phyloP scores from a whole-genome alignment of 2,888 invertebrate genomes.

The Andrena marginata region DNA sequence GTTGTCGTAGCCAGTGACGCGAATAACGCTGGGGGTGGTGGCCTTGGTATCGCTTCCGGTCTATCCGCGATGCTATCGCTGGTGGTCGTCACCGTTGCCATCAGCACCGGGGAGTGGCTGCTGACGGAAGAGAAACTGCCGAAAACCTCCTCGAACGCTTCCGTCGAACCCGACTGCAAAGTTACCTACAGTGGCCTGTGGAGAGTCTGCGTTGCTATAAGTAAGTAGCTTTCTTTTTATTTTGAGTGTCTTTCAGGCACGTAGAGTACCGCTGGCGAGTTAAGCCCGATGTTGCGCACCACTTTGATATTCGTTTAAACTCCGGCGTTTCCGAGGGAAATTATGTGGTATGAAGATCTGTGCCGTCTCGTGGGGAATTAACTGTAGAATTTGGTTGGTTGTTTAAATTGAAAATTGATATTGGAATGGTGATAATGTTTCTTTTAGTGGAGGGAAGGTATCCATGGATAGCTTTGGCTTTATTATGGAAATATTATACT shows the following conservation, averaged over 20 bases:
- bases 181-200: slow-evolving; percentile 93
- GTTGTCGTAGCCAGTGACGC: slow-evolving; percentile 53
- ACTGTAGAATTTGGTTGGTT: no score
- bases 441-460: no score
- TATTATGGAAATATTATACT: no score
- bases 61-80: slow-evolving; percentile 90
- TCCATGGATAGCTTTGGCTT: no score
- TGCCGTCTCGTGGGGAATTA: no score
- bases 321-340: no score
- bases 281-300: no score
- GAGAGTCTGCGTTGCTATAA: slow-evolving; percentile 92
- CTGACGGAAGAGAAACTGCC: slow-evolving; percentile 94
- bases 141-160: slow-evolving; percentile 90
- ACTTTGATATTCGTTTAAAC: no score
- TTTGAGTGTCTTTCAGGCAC: not conserved
- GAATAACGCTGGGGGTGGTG: slow-evolving; percentile 72
- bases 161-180: slow-evolving; percentile 90
- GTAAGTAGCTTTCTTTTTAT: slow-evolving; percentile 87
- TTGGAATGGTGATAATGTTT: no score
- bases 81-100: slow-evolving; percentile 90
- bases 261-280: not conserved
- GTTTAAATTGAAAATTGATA: no score
- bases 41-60: slow-evolving; percentile 80
- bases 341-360: no score
- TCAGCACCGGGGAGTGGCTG: slow-evolving; percentile 94